phyloP scores from a whole-genome alignment of 2,888 invertebrate species.

The Rhingia campestris region DNA sequence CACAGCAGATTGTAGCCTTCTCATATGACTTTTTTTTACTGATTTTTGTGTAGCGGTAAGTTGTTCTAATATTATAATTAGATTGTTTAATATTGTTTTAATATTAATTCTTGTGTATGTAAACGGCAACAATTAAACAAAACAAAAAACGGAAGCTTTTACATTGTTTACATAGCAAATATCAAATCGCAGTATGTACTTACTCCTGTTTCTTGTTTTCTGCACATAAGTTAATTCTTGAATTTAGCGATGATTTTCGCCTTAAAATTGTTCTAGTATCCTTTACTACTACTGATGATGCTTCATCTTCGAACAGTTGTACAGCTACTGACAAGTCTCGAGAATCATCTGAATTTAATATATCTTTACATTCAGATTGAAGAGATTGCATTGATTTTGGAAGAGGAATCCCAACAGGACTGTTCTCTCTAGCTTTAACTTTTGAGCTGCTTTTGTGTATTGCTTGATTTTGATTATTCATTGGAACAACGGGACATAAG shows the following conservation, averaged over 20 bases:
- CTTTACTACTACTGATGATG: not conserved
- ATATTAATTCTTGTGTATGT: not conserved
- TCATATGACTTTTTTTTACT: too few relatives aligned
- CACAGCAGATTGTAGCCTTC: not conserved
- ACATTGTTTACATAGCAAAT: too few relatives aligned
- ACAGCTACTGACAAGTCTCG: not conserved
- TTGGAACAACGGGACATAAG: slow-evolving; percentile 83
- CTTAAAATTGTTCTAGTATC: slow-evolving; percentile 12
- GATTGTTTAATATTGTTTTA: too few relatives aligned
- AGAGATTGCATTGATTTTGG: slow-evolving; percentile 3
- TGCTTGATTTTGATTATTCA: slow-evolving; percentile 17
- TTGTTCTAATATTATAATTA: too few relatives aligned
- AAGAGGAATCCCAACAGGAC: not conserved
- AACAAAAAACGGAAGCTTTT: too few relatives aligned
- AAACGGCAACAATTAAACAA: not conserved
- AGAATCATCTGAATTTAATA: not conserved
- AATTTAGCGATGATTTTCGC: slow-evolving; percentile 4
- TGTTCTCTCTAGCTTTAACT: slow-evolving; percentile 13
- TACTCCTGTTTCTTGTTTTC: slow-evolving; percentile 57
- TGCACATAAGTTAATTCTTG: slow-evolving; percentile 11
- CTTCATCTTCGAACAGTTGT: slow-evolving; percentile 4
- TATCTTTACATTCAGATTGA: not conserved
- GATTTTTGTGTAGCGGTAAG: too few relatives aligned
- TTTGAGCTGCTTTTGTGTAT: slow-evolving; percentile 19
- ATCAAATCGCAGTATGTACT: slow-evolving; percentile 16